phyloP scores from a whole-genome alignment of 2,113 vertebrate species.

The Anolis carolinensis region DNA sequence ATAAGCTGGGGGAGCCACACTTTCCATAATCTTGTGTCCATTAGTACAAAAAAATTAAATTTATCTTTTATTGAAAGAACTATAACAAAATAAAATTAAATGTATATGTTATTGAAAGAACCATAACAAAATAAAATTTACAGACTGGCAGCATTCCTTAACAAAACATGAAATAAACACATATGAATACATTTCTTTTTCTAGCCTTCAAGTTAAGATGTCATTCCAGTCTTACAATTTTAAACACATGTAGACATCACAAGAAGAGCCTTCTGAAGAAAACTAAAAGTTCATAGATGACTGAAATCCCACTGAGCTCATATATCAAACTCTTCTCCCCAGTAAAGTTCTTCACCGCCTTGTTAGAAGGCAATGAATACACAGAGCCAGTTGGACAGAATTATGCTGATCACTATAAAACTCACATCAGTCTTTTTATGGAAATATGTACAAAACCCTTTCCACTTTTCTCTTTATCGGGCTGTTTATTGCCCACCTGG shows the following conservation, averaged over 20 bases:
- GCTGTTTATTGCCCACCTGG: constrained; percentile 36
- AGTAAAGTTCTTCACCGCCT: constrained; percentile 29
- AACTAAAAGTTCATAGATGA: constrained; percentile 29
- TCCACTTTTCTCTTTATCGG: background rate
- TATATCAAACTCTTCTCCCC: constrained; percentile 22
- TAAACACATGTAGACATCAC: constrained; percentile 29
- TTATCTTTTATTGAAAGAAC: too few relatives aligned
- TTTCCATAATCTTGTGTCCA: background rate
- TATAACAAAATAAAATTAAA: too few relatives aligned
- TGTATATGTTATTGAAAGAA: too few relatives aligned
- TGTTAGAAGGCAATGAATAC: constrained; percentile 24
- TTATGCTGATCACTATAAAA: constrained; percentile 36
- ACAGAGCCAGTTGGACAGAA: constrained; percentile 28
- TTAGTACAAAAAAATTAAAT: background rate
- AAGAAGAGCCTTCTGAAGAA: constrained; percentile 32
- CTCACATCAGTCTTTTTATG: constrained; percentile 34
- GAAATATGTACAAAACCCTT: constrained; percentile 17
- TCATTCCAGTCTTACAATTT: background rate
- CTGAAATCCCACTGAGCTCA: constrained; percentile 2
- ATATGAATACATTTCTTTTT: too few relatives aligned
- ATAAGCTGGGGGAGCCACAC: background rate
- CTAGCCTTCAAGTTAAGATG: too few relatives aligned
- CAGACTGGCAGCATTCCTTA: too few relatives aligned
- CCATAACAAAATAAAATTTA: too few relatives aligned
- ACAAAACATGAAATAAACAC: too few relatives aligned